A percentile compares a stretch with the other conserved stretches of the same genome.
phyloP scores from a whole-genome alignment of 1,140 invertebrate genomes.

The Atopsyche davidsoni region DNA sequence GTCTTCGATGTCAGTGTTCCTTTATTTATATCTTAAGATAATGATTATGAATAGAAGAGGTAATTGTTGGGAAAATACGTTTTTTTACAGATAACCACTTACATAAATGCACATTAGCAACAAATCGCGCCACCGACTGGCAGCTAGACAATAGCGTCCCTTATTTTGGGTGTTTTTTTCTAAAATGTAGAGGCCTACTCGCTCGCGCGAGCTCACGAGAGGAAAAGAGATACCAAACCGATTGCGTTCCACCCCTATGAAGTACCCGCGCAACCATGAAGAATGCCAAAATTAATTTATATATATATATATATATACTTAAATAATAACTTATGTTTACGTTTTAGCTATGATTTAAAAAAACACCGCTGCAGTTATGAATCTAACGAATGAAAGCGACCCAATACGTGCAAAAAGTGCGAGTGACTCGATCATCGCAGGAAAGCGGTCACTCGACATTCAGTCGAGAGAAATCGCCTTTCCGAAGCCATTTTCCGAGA shows the following conservation, averaged over 20 bases:
- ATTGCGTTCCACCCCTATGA: too few species aligned
- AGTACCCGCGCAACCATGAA: neutral
- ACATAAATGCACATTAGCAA: neutral
- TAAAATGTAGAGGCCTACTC: neutral
- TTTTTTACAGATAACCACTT: neutral
- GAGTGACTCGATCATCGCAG: neutral
- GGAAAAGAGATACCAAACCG: too few species aligned
- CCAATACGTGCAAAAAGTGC: neutral
- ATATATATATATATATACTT: constrained; percentile 3
- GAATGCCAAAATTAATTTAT: neutral
- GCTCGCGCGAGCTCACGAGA: too few species aligned
- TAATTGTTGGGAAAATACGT: too few species aligned
- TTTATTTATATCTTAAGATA: too few species aligned
- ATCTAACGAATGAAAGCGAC: neutral
- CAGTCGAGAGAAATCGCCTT: too few species aligned
- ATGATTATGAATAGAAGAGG: too few species aligned
- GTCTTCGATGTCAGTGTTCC: neutral
- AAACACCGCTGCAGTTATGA: neutral
- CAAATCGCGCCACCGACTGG: too few species aligned
- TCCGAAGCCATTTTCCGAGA: too few species aligned
- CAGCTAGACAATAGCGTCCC: too few species aligned
- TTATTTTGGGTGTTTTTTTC: too few species aligned
- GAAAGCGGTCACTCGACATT: neutral
- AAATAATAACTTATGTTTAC: neutral
- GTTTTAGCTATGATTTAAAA: neutral